Evolutionary conservation across 2,113 vertebrate genomes (phyloP).

Genomic region (Myotis davidii): DNA sequence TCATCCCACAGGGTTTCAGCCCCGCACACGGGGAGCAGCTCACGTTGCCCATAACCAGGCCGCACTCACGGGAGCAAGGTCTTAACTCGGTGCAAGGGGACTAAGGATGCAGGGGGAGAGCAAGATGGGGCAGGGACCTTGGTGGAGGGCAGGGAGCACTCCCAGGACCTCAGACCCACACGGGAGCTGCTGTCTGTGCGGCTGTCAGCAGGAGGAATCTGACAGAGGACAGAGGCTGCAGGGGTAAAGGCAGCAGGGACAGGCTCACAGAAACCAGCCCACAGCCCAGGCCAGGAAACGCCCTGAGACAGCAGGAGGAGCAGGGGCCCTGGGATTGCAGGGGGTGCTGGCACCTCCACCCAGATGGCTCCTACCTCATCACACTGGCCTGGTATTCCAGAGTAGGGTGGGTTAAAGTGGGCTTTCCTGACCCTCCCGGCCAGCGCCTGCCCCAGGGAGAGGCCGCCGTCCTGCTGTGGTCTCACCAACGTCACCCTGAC

Average conservation of each 20-base stretch:
- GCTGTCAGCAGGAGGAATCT: not conserved
- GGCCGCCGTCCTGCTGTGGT: not conserved
- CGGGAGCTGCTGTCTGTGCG: not conserved
- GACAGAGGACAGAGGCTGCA: not conserved
- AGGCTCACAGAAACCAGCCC: not conserved
- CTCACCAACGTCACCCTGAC: not conserved
- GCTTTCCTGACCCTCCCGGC: not conserved
- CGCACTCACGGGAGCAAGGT: conserved; percentile 62
- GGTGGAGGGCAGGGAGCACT: not conserved
- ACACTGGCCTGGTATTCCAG: not conserved
- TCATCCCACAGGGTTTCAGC: conserved; percentile 47
- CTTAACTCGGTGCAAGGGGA: conserved; percentile 67
- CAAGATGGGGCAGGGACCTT: not conserved
- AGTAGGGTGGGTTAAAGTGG: not conserved
- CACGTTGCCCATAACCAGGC: conserved; percentile 59
- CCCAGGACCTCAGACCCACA: not conserved
- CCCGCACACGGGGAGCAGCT: conserved; percentile 26
- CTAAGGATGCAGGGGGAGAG: conserved; percentile 58
- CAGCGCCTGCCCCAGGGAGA: not conserved
- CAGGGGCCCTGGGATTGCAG: no score
- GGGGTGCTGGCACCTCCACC: not conserved
- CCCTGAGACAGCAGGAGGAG: accelerated
- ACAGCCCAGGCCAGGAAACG: not conserved
- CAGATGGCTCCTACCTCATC: accelerated
- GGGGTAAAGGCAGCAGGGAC: no score